Percentiles rank a stretch among this genome's conserved stretches.
Evolutionary conservation across 2,113 vertebrate genomes (phyloP).

Genomic region (Leptobrachium leishanense): DNA sequence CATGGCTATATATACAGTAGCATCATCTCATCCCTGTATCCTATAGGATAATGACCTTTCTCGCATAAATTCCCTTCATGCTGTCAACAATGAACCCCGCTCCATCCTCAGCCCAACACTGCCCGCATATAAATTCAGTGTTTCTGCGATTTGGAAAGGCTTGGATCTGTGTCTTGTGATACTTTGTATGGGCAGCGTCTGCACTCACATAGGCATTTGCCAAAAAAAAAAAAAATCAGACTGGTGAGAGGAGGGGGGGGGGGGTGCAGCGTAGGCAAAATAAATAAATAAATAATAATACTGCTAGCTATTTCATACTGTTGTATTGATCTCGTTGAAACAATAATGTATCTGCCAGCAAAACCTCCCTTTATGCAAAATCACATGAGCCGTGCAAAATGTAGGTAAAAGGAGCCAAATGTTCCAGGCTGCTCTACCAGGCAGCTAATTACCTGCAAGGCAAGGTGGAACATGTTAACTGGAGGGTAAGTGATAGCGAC

Average conservation of each 20-base stretch:
- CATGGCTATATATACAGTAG: not conserved
- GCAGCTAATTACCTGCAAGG: conserved; percentile 2
- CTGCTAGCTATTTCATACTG: not conserved
- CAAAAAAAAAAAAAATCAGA: not conserved
- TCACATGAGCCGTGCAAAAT: conserved; percentile 9
- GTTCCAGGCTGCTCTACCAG: conserved; percentile 5
- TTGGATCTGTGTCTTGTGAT: not conserved
- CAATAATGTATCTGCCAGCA: conserved; percentile 30
- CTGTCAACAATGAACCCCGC: too few relatives aligned
- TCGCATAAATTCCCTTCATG: too few relatives aligned
- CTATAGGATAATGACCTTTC: not conserved
- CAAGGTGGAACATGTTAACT: conserved; percentile 17
- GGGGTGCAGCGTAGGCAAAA: conserved; percentile 34
- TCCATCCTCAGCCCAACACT: too few relatives aligned
- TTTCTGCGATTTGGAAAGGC: not conserved
- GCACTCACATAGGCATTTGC: not conserved
- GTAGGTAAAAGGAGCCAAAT: not conserved
- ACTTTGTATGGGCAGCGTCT: conserved; percentile 3
- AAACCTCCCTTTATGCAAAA: conserved; percentile 34
- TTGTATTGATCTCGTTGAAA: conserved; percentile 39
- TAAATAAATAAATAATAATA: too few relatives aligned
- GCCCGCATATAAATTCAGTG: not conserved
- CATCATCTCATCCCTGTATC: not conserved
- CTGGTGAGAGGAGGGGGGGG: not conserved
- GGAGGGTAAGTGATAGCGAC: conserved; percentile 11